Percentiles rank a stretch among this genome's conserved stretches.
Evolutionary conservation across 2,888 invertebrate species (phyloP).

Genomic region (Desoria tigrina): DNA sequence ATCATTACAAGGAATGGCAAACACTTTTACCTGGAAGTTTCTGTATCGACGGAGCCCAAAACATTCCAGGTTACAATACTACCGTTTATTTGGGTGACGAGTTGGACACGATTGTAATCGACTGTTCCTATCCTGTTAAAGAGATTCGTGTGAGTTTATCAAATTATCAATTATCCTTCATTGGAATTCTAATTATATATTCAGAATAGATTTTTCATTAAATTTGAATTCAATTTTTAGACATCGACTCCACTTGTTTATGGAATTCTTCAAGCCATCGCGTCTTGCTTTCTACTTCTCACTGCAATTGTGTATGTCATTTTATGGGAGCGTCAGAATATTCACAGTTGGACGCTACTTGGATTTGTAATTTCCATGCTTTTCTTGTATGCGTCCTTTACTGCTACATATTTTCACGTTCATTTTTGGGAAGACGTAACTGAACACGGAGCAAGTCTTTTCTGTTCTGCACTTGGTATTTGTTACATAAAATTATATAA

Average conservation of each 20-base stretch:
- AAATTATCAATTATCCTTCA: no score
- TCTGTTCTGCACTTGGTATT: slow-evolving; percentile 29
- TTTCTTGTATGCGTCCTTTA: slow-evolving; percentile 21
- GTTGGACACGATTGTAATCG: slow-evolving; percentile 32
- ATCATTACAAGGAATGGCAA: slow-evolving; percentile 25
- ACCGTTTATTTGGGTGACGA: neutral
- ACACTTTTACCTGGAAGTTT: slow-evolving; percentile 22
- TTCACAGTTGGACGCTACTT: slow-evolving; percentile 33
- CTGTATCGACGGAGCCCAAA: slow-evolving; percentile 37
- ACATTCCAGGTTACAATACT: slow-evolving; percentile 28
- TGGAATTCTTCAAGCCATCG: slow-evolving; percentile 19
- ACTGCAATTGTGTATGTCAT: slow-evolving; percentile 33
- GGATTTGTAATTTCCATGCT: slow-evolving; percentile 31
- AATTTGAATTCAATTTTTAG: neutral
- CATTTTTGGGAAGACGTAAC: slow-evolving; percentile 15
- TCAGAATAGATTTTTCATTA: no score
- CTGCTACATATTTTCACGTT: slow-evolving; percentile 27
- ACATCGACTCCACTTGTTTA: slow-evolving; percentile 20
- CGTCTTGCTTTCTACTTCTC: slow-evolving; percentile 27
- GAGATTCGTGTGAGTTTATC: neutral
- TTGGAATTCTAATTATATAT: no score
- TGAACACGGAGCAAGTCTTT: slow-evolving; percentile 12
- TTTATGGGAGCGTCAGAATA: slow-evolving; percentile 41
- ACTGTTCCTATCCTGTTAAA: slow-evolving; percentile 24
- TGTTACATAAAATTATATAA: neutral